Evolutionary conservation across 1,140 invertebrate genomes (phyloP).

Genomic region (Oedothorax gibbosus): DNA sequence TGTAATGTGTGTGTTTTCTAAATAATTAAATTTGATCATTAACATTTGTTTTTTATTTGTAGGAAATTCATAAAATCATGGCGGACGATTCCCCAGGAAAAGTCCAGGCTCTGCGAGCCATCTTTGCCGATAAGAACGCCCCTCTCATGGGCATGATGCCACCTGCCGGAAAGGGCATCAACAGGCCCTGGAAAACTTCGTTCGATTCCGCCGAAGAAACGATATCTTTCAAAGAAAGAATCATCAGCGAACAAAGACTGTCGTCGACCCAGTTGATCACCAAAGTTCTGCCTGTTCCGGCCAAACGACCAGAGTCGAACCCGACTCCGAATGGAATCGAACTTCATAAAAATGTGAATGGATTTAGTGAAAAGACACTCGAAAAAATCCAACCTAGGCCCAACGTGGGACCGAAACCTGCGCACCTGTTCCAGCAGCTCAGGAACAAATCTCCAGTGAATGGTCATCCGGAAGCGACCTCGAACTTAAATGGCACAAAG

Average conservation of each 20-base stretch:
- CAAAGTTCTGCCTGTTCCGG: constrained; percentile 5
- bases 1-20: neutral
- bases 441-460: constrained; percentile 9
- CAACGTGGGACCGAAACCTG: constrained; percentile 38
- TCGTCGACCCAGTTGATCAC: neutral
- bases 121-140: constrained; percentile 49
- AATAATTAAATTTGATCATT: neutral
- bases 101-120: constrained; percentile 51
- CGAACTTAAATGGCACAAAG: neutral
- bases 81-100: constrained; percentile 55
- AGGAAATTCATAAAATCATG: constrained; percentile 21
- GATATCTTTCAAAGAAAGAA: constrained; percentile 12
- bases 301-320: neutral
- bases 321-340: neutral
- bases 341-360: constrained; percentile 13
- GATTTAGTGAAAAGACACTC: neutral
- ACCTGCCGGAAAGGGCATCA: constrained; percentile 9
- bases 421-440: neutral
- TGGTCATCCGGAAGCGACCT: neutral
- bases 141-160: constrained; percentile 53
- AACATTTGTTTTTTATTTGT: neutral
- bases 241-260: neutral
- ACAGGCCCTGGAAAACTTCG: constrained; percentile 21
- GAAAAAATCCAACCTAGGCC: constrained; percentile 15
- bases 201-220: constrained; percentile 1